Percentiles rank a stretch among this genome's conserved stretches.
phyloP scores from a whole-genome alignment of 1,140 invertebrate species.

The Kradibia gibbosae region DNA sequence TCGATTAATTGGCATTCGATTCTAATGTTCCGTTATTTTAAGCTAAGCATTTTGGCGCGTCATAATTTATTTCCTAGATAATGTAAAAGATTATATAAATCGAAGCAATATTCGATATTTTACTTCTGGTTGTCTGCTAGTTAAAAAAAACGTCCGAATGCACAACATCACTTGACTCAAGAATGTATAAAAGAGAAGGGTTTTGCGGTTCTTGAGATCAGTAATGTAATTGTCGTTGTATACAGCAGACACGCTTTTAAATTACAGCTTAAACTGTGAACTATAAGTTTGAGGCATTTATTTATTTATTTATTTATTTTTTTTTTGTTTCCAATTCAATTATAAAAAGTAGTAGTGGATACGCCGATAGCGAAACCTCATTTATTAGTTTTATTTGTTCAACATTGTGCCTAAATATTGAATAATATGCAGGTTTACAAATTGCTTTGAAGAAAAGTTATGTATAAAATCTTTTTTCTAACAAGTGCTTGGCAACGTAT shows the following conservation, averaged over 20 bases:
- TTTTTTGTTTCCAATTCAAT: too few species aligned
- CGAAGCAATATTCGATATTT: conserved; percentile 16
- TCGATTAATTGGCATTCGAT: not conserved
- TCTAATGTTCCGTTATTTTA: not conserved
- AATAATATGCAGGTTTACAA: too few species aligned
- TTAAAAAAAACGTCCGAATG: conserved; percentile 38
- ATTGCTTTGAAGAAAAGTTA: too few species aligned
- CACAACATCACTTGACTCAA: conserved; percentile 28
- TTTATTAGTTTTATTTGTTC: too few species aligned
- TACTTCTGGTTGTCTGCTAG: conserved; percentile 1
- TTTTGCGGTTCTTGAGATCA: conserved; percentile 35
- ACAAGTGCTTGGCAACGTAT: too few species aligned
- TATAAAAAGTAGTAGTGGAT: too few species aligned
- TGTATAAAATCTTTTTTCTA: too few species aligned
- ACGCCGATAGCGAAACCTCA: too few species aligned
- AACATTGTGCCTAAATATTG: too few species aligned
- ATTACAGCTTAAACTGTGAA: not conserved
- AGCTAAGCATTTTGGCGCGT: not conserved
- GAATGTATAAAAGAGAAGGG: conserved; percentile 49
- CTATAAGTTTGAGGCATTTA: not conserved
- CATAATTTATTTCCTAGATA: not conserved
- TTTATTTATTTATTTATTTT: not conserved
- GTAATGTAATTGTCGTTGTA: conserved; percentile 26
- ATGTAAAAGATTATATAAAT: conserved; percentile 11
- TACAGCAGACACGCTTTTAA: conserved; percentile 20